phyloP scores from a whole-genome alignment of 2,113 vertebrate genomes.

The Sorex araneus region DNA sequence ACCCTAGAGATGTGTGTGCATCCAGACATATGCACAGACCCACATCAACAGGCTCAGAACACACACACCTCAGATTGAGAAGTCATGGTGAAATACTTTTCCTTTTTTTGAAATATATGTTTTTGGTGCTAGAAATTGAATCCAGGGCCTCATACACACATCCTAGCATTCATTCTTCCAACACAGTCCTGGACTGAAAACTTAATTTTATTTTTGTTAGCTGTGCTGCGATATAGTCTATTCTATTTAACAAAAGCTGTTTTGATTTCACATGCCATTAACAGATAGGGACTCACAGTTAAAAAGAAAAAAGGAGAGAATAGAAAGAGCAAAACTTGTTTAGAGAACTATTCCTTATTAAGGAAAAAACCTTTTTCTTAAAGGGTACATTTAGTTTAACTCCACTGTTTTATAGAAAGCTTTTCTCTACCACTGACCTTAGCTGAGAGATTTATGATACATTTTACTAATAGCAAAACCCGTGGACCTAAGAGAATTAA shows the following conservation, averaged over 20 bases:
- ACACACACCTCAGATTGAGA: neutral
- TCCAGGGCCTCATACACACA: too few relatives aligned
- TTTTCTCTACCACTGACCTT: neutral
- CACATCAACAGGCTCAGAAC: too few relatives aligned
- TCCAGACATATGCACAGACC: too few relatives aligned
- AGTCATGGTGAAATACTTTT: neutral
- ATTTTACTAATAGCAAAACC: constrained; percentile 49
- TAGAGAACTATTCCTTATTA: constrained; percentile 26
- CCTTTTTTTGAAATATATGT: too few relatives aligned
- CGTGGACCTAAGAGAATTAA: constrained; percentile 55
- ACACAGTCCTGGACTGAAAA: too few relatives aligned
- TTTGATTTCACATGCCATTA: constrained; percentile 39
- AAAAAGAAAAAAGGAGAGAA: neutral
- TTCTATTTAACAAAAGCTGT: constrained; percentile 31
- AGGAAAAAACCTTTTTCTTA: neutral
- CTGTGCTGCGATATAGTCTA: neutral
- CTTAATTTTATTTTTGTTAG: neutral
- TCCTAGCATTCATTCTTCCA: too few relatives aligned
- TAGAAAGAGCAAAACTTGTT: neutral
- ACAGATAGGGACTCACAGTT: neutral
- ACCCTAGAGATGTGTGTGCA: neutral
- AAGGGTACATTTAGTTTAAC: constrained; percentile 39
- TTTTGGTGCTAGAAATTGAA: too few relatives aligned
- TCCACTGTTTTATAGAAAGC: constrained; percentile 46
- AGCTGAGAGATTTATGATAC: constrained; percentile 52